Evolutionary conservation across 2,797 vertebrate species (phyloP).

Genomic region (Pachyuromys duprasi): DNA sequence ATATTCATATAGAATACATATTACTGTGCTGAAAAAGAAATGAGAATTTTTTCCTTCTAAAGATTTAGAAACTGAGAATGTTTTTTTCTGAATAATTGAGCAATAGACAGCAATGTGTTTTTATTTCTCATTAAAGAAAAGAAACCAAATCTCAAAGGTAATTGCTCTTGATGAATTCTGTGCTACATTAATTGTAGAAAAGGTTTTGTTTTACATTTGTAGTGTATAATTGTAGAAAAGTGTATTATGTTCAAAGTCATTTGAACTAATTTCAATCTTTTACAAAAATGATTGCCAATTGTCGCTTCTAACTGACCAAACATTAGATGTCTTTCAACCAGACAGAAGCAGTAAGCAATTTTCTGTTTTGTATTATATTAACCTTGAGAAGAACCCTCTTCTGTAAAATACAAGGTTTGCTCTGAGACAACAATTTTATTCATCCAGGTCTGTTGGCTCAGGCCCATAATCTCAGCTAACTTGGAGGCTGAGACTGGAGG

Average conservation of each 20-base stretch:
- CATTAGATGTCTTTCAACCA: constrained; percentile 10
- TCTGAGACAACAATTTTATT: neutral
- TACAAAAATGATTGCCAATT: constrained; percentile 46
- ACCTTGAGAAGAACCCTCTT: neutral
- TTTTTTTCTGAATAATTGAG: constrained; percentile 74
- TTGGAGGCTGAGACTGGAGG: neutral
- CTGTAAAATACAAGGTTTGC: neutral
- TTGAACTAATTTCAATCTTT: constrained; percentile 56
- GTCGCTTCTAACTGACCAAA: constrained; percentile 23
- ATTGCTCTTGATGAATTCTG: constrained; percentile 63
- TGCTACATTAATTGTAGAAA: constrained; percentile 70
- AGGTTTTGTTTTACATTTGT: constrained; percentile 53
- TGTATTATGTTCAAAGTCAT: constrained; percentile 57
- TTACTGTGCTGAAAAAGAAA: constrained; percentile 63
- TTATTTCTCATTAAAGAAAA: constrained; percentile 73
- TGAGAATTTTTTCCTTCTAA: constrained; percentile 57
- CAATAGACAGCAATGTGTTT: constrained; percentile 67
- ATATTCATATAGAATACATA: constrained; percentile 69
- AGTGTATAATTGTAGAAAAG: constrained; percentile 52
- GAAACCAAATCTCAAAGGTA: constrained; percentile 68
- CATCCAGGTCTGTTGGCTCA: neutral
- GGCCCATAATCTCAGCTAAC: neutral
- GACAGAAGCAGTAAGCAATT: constrained; percentile 2
- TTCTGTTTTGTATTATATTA: neutral
- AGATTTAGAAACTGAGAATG: constrained; percentile 73